These are phyloP conservation scores for Hydractinia echinata DNA, from an alignment of 30 jellyfish, hydroid and myxozoan genomes.

Conservation along the genomic window DNA sequence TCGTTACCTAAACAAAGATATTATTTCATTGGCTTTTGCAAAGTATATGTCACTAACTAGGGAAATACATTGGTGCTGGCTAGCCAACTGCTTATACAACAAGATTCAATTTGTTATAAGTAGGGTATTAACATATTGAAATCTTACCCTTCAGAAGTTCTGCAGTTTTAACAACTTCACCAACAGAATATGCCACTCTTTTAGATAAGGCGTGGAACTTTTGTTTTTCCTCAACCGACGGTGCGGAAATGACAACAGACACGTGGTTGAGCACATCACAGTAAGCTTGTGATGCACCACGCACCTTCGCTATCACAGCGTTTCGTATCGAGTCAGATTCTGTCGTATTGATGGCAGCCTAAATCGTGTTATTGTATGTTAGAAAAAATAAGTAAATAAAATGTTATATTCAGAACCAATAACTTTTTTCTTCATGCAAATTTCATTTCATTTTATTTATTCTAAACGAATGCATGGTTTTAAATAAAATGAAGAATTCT, in stretches of 20 bases:
- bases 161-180: conserved; percentile 67
- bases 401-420: no score
- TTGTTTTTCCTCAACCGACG: conserved; percentile 58
- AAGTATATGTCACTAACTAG: not conserved
- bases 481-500: no score
- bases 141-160: conserved; percentile 75
- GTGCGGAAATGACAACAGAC: conserved; percentile 54
- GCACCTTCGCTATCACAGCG: conserved; percentile 75
- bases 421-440: no score
- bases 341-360: conserved; percentile 81
- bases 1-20: conserved; percentile 47
- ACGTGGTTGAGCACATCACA: conserved; percentile 75
- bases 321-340: conserved; percentile 62
- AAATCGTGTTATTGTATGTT: not conserved
- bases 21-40: not conserved
- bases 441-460: no score
- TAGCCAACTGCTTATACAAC: not conserved
- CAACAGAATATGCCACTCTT: conserved; percentile 69
- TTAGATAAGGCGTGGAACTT: conserved; percentile 58
- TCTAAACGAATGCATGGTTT: no score
- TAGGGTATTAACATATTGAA: not conserved
- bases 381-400: no score
- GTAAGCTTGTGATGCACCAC: conserved; percentile 72
- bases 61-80: not conserved
- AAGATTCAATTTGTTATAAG: not conserved